These are phyloP conservation scores for Nyctereutes procyonoides DNA, from an alignment of 2,113 vertebrate genomes.

Conservation along the genomic window DNA sequence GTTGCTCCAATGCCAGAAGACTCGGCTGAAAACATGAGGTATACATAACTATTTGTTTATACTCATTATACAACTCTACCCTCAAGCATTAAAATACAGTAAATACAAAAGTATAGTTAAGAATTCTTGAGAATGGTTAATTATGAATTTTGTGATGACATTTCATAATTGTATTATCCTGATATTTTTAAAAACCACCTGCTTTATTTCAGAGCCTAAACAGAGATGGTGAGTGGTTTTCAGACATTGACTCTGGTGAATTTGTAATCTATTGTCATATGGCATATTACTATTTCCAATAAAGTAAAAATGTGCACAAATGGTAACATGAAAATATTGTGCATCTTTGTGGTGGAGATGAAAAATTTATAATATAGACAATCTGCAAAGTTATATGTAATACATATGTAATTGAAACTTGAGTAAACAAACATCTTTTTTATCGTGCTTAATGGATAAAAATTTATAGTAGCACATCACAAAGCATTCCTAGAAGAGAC, in stretches of 20 bases:
- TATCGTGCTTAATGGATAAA: not conserved
- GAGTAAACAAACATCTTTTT: not conserved
- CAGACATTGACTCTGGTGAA: not conserved
- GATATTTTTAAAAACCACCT: not conserved
- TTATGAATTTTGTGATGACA: not conserved
- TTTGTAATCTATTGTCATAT: not conserved
- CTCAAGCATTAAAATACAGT: not conserved
- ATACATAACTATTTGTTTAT: not conserved
- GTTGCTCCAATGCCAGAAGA: slow-evolving; percentile 98
- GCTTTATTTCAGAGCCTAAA: not conserved
- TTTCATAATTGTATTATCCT: not conserved
- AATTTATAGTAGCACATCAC: not conserved
- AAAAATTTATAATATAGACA: not conserved
- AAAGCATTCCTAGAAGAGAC: not conserved
- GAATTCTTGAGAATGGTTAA: not conserved
- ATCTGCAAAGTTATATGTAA: not conserved
- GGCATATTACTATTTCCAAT: not conserved
- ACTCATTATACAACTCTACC: not conserved
- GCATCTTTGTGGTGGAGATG: not conserved
- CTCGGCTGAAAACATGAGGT: slow-evolving; percentile 98
- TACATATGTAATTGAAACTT: not conserved
- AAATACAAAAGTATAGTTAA: not conserved
- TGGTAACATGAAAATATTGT: not conserved
- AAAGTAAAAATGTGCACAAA: not conserved
- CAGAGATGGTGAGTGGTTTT: not conserved